Percentiles rank a stretch among this genome's conserved stretches.
Conservation (phyloP, 2,888 invertebrate genomes). For the Netelia inedita region DNA sequence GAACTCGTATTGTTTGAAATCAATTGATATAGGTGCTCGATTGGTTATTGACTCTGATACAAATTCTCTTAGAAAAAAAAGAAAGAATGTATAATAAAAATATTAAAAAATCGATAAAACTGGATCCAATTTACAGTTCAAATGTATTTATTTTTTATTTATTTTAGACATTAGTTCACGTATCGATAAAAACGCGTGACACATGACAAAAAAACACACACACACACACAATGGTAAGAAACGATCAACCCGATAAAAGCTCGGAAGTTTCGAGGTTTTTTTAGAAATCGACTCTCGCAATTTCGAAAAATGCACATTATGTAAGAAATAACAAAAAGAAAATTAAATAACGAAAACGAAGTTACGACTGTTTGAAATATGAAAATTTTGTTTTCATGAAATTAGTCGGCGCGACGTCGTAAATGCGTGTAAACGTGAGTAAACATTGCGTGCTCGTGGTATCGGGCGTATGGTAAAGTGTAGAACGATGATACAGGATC, state of each 20-base stretch:
- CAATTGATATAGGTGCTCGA: too few species aligned
- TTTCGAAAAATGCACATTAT: background rate
- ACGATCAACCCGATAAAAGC: too few species aligned
- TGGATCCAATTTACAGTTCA: too few species aligned
- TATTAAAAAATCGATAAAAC: background rate
- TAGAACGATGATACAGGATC: conserved; percentile 23
- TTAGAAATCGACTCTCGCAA: too few species aligned
- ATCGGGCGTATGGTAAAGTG: background rate
- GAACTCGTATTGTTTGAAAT: background rate
- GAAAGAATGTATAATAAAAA: background rate
- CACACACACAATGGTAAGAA: too few species aligned
- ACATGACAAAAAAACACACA: too few species aligned
- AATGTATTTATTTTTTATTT: too few species aligned
- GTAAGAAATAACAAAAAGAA: background rate
- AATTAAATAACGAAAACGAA: background rate
- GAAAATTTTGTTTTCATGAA: background rate
- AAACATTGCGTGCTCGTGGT: background rate
- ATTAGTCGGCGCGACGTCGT: background rate
- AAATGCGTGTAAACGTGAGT: background rate
- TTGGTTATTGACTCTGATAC: too few species aligned
- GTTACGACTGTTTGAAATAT: background rate
- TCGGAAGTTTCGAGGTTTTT: too few species aligned
- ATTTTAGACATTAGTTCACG: too few species aligned
- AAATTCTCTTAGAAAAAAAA: too few species aligned
- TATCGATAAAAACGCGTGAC: too few species aligned